These are phyloP conservation scores for Cyclophora punctaria DNA, from an alignment of 2,888 invertebrate species.

Conservation along the genomic window DNA sequence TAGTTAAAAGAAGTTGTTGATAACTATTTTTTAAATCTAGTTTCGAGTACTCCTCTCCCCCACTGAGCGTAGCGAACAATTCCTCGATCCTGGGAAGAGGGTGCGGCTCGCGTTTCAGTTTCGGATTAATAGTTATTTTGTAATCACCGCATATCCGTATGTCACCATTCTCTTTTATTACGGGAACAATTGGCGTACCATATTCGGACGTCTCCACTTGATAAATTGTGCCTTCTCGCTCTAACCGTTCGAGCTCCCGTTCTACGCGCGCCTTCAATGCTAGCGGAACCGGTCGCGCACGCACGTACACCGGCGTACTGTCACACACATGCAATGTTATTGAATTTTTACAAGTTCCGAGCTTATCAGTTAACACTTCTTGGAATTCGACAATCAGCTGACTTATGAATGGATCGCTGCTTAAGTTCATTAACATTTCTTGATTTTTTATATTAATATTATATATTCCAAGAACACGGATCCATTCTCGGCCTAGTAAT, in stretches of 20 bases:
- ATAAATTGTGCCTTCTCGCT: no score
- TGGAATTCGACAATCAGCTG: neutral
- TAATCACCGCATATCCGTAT: neutral
- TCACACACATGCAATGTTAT: neutral
- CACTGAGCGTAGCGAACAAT: slow-evolving; percentile 19
- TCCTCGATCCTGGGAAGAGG: slow-evolving; percentile 22
- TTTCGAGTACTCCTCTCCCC: slow-evolving; percentile 20
- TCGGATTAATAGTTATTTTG: slow-evolving; percentile 6
- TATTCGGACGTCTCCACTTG: no score
- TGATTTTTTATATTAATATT: neutral
- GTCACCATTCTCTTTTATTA: no score
- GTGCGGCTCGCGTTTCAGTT: slow-evolving; percentile 14
- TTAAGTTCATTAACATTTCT: neutral
- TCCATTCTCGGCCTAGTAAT: slow-evolving; percentile 7
- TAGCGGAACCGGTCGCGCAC: slow-evolving; percentile 9
- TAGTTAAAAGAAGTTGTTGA: slow-evolving; percentile 9
- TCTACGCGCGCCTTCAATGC: slow-evolving; percentile 20
- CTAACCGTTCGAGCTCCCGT: slow-evolving; percentile 10
- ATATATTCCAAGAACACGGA: neutral
- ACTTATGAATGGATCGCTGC: neutral
- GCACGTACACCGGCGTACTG: no score
- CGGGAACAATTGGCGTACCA: no score
- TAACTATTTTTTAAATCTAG: slow-evolving; percentile 21
- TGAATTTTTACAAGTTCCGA: neutral
- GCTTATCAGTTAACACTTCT: neutral